Base-by-base conservation (phyloP, 1,140 invertebrate species). In the Acromyrmex charruanus region DNA sequence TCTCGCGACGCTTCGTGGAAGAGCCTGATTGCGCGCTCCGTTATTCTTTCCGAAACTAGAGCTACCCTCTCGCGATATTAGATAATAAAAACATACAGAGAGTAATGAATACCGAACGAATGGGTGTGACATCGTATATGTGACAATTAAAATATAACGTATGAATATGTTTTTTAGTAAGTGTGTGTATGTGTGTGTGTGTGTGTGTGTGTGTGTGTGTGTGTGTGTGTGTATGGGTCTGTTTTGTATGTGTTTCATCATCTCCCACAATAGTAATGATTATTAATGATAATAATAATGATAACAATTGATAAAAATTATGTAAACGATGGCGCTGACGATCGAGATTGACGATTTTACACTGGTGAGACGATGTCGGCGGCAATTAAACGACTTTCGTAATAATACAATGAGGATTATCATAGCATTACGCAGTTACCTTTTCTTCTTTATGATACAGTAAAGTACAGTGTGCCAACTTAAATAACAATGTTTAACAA, bases 401-500 rank as follows among this genome's bases (percentile, higher is more conserved):
- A 92, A 88, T 86, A 90, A 88, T 90, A 90, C 86, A 90, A 90
- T 88, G 85, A 89, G 71, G 77, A 93, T 89, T 91, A 93, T 89
- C 85, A 91, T 91, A 93, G 89, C 88, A 77, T 89, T 92, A 91
- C 87, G 88, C 92, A 93, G 72, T 61, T 81, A 39, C 3, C 25
- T 71, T 81, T 61, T n/a, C 44, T 59, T 59, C n/a, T 89, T 89
- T 94, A 95, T 95, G 91, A 93, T 95, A 95, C 94, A 95, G 85
- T 95, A 94, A 94, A 95, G 94, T 95, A 95, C 94, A 95, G 93
- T 90, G 93, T 94, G 94, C 94, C 94, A 94, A 94, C 93, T 92
- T 94, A 95, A 95, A 94, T 94, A 94, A 94, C 93, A 95, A 95
- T 89, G 94, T 91, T 95, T 90, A 95, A 94, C 94, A 95, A 95